Evolutionary conservation across 2,113 vertebrate genomes (phyloP), one percentile per base, ranked within the genome.

Genomic region (Barnardius zonarius): DNA sequence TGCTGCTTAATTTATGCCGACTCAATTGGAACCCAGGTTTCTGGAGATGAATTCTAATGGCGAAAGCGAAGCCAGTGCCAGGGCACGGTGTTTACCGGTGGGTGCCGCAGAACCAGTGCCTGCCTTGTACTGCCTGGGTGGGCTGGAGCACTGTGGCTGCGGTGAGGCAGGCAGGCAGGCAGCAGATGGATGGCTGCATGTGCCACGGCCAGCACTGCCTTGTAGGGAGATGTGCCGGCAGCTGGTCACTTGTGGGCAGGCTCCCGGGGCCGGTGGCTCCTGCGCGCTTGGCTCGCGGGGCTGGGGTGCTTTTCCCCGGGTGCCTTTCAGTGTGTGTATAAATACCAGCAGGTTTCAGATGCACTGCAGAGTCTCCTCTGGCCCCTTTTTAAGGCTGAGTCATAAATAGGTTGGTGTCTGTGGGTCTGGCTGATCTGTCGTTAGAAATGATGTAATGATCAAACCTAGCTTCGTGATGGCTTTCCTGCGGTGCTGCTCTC

Each of bases 301-400:
- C 68, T 69, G 78, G 76, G 80, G 51, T 84, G 51, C 70, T 13
- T 48, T 84, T 67, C 66, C 81, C 78, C 31, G 14, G 30, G 86
- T 8, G 30, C n/a, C 25, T 86, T 81, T 90, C 30, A 78, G 66
- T 52, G 91, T 17, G 1, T 67, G 33, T 73, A 75, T 87, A 95
- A 95, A 92, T 96, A 78, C 91, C 66, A 78, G 72, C 59, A 75
- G 74, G 91, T 75, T 86, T 92, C 68, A 54, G 61, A 77, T 67
- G 61, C 12, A 20, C 17, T 73, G 81, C 81, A 87, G 76, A 57
- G 76, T 85, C 86, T 81, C 23, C 74, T 84, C 67, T 63, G n/a
- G 67, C 69, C 48, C 74, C 52, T 91, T 95, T 91, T 87, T 28
- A 85, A 95, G 70, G 37, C 57, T 2, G 0, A 61, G 62, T 87